These are phyloP conservation scores for Cyanocitta stelleri DNA, from an alignment of 2,113 vertebrate species.

Conservation along the genomic window DNA sequence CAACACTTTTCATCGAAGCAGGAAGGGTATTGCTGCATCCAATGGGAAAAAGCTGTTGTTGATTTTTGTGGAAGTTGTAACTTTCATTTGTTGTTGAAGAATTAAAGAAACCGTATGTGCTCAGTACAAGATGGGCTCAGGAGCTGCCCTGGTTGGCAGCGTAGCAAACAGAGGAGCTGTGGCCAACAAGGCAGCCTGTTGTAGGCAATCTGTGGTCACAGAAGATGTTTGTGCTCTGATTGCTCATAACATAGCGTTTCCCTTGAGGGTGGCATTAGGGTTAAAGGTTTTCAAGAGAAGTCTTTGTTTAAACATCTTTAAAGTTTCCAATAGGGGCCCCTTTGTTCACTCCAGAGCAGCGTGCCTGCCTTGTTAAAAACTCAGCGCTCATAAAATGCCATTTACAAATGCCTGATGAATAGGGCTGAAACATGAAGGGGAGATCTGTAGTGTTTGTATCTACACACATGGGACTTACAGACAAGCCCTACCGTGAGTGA, in stretches of 20 bases:
- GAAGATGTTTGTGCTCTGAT: neutral
- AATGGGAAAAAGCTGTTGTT: neutral
- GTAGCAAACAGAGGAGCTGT: neutral
- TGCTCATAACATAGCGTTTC: constrained; percentile 19
- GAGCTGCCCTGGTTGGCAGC: neutral
- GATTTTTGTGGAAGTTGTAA: neutral
- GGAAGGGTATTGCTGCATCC: neutral
- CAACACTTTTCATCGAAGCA: neutral
- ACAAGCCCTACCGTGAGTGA: neutral
- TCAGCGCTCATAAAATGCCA: constrained; percentile 2
- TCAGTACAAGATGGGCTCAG: neutral
- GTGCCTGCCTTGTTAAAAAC: constrained; percentile 29
- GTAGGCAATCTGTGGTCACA: neutral
- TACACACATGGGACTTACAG: neutral
- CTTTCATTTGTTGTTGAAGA: neutral
- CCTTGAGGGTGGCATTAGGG: constrained; percentile 46
- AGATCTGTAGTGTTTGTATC: neutral
- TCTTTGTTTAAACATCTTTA: constrained; percentile 53
- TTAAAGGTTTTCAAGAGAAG: constrained; percentile 57
- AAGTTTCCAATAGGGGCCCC: constrained; percentile 51
- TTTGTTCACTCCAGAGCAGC: constrained; percentile 16
- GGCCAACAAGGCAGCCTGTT: constrained; percentile 4
- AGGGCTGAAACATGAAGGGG: neutral
- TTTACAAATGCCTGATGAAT: neutral
- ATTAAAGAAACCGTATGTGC: neutral